Percentiles rank a stretch among this genome's conserved stretches.
phyloP scores from a whole-genome alignment of 2,113 vertebrate species.

The Brachypteracias leptosomus region DNA sequence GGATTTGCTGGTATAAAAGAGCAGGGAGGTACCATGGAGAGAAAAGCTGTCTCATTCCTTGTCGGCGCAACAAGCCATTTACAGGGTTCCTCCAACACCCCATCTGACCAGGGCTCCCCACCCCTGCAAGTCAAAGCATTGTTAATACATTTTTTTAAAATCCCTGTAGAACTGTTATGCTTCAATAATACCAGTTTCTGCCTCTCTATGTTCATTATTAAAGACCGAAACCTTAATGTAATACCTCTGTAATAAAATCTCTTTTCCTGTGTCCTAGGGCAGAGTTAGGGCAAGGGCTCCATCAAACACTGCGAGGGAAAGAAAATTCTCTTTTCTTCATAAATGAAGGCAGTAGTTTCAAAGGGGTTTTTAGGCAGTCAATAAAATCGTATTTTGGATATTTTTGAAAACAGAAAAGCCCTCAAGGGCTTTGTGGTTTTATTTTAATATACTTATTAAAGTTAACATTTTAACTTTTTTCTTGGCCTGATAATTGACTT shows the following conservation, averaged over 20 bases:
- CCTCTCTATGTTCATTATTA: not conserved
- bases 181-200: not conserved
- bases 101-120: not conserved
- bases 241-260: not conserved
- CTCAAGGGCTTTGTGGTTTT: not conserved
- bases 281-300: not conserved
- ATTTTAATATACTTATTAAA: not conserved
- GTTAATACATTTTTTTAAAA: rapidly evolving
- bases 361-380: not conserved
- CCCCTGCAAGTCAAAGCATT: not conserved
- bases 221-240: not conserved
- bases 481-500: not conserved
- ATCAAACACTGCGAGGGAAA: not conserved
- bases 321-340: not conserved
- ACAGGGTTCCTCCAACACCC: not conserved
- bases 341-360: not conserved
- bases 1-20: not conserved
- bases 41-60: not conserved
- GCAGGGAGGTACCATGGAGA: not conserved
- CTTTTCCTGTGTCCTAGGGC: not conserved
- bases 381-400: not conserved
- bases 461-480: not conserved
- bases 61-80: not conserved
- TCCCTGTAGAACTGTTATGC: not conserved
- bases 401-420: not conserved